Conservation (phyloP, 2,888 invertebrate species). For the Sesamia inferens region DNA sequence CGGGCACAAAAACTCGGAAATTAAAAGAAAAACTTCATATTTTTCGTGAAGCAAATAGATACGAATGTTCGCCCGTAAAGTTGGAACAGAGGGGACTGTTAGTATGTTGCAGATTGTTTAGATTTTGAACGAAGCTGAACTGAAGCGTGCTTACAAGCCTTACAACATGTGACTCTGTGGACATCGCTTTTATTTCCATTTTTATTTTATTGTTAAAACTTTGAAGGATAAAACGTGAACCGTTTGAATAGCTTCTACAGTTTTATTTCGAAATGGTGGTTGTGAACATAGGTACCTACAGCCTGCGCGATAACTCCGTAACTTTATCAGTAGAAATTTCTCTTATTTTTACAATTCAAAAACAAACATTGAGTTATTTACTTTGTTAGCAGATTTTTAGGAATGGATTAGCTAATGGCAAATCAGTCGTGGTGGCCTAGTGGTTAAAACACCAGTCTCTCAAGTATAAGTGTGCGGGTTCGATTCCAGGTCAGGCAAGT, state of each 20-base stretch:
- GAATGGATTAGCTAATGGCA: no score
- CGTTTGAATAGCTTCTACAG: slow-evolving; percentile 12
- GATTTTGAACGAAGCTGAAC: slow-evolving; percentile 20
- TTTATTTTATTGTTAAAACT: slow-evolving; percentile 35
- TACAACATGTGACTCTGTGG: neutral
- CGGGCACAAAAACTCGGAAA: slow-evolving; percentile 57
- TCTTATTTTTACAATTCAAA: no score
- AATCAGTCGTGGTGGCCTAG: no score
- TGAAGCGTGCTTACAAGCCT: slow-evolving; percentile 3
- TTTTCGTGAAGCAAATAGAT: slow-evolving; percentile 50
- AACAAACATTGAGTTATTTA: no score
- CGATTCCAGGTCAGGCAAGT: no score
- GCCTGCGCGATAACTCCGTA: no score
- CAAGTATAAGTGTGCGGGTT: no score
- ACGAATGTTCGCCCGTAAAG: slow-evolving; percentile 30
- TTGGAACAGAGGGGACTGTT: slow-evolving; percentile 28
- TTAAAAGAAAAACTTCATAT: slow-evolving; percentile 54
- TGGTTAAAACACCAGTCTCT: no score
- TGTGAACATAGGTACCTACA: neutral
- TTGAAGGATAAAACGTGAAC: slow-evolving; percentile 6
- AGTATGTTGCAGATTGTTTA: slow-evolving; percentile 39
- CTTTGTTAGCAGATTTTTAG: no score
- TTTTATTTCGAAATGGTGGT: slow-evolving; percentile 15
- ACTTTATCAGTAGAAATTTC: no score
- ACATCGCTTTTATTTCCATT: slow-evolving; percentile 1